Base-by-base conservation (phyloP, 2,888 invertebrate species). In the Dryococelus australis region DNA sequence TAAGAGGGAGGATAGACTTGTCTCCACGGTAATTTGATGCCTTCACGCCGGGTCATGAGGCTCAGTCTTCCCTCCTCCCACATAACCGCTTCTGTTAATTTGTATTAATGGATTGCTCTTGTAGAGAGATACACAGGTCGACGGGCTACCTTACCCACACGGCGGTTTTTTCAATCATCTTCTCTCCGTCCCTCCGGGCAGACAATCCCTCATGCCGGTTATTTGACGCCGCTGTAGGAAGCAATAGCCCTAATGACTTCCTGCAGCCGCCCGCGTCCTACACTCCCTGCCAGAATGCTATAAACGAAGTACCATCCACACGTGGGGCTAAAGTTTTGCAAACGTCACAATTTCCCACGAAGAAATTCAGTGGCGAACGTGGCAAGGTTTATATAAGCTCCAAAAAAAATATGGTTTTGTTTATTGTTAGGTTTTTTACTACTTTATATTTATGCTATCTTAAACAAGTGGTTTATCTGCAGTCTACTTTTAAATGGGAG, bases 221-320 rank as follows among this genome's bases (percentile, higher is more conserved):
- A 27, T 83, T 84, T 47, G 81, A 51, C 65, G n/a, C 47, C 53
- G 20, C 65, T 65, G 65, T n/a, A 65, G 84, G 86, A 87, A 87
- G 88, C 85, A 88, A 87, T 88, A 87, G 87, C 87, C 65, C 86
- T 88, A 87, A 88, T 88, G 88, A 88, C 88, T 88, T 88, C 88
- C 88, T 87, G 86, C 65, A 10, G 8, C n/a, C 65, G n/a, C 65
- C n/a, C 24, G 65, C 65, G 65, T 20, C 65, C 65, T 65, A 65
- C 65, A 65, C 65, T 65, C 24, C 65, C 65, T n/a, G 65, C 65
- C 6, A 65, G n/a, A 65, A 65, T n/a, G 65, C 20, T 65, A 20
- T 51, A 1, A 12, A 51, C 51, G 1, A 51, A 51, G 51, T 8
- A 16, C 8, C 8, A 51, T 51, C 51, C 4, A 20, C 51, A 20